Evolutionary conservation across 1,140 invertebrate genomes (phyloP).

Genomic region (Venturia canescens): DNA sequence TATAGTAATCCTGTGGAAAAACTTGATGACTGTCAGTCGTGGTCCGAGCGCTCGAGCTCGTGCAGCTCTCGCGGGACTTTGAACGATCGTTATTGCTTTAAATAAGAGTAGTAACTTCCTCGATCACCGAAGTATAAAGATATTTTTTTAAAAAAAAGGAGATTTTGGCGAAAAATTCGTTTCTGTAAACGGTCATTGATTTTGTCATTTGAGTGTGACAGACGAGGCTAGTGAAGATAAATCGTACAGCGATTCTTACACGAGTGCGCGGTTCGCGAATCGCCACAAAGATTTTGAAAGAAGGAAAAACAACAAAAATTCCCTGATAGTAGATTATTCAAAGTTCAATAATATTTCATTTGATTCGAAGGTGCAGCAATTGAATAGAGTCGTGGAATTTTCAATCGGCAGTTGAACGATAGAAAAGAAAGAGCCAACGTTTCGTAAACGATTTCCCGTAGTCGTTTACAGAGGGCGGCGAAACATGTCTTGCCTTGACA

Average conservation of each 20-base stretch:
- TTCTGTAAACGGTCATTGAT: conserved; percentile 27
- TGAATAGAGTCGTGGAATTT: no score
- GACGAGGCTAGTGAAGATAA: conserved; percentile 18
- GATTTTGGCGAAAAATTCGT: neutral
- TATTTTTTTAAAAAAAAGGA: conserved; percentile 14
- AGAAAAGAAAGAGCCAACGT: neutral
- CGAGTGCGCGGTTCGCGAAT: conserved; percentile 19
- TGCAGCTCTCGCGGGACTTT: conserved; percentile 36
- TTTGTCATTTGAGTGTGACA: neutral
- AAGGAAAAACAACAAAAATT: neutral
- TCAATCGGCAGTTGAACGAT: neutral
- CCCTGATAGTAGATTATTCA: neutral
- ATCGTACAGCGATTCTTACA: conserved; percentile 14
- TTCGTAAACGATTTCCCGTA: neutral
- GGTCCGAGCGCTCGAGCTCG: conserved; percentile 63
- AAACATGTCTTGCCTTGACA: neutral
- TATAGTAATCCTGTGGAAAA: conserved; percentile 57
- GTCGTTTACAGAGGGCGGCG: neutral
- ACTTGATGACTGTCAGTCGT: conserved; percentile 70
- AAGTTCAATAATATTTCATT: neutral
- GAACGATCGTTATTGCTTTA: neutral
- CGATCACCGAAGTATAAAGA: neutral
- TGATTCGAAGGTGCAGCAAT: no score
- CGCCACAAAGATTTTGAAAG: neutral
- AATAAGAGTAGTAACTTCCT: neutral